phyloP scores from a whole-genome alignment of 2,797 vertebrate species.

The Silurus aristotelis region DNA sequence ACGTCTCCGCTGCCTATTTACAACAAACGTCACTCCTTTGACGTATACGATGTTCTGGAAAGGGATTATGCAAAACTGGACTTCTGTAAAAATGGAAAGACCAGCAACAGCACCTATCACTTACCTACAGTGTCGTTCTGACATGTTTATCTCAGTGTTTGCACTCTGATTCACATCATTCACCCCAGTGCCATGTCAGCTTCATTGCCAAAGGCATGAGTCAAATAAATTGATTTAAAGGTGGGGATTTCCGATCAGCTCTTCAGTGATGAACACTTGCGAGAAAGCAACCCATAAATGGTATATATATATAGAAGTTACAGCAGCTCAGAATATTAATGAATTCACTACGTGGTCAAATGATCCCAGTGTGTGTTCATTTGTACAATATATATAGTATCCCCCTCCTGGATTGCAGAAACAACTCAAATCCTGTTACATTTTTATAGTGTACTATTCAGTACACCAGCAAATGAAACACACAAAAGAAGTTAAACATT shows the following conservation, averaged over 20 bases:
- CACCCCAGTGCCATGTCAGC: background rate
- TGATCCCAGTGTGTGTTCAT: background rate
- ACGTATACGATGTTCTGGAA: background rate
- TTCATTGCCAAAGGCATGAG: slow-evolving; percentile 12
- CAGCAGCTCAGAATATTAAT: background rate
- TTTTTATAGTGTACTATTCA: background rate
- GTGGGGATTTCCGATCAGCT: slow-evolving; percentile 22
- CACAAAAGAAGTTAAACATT: background rate
- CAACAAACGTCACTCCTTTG: background rate
- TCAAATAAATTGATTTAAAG: background rate
- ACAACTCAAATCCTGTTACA: background rate
- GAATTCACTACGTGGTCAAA: background rate
- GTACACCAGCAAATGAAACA: background rate
- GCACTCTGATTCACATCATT: slow-evolving; percentile 3
- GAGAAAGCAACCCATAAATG: background rate
- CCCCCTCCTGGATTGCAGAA: background rate
- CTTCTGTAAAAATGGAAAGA: background rate
- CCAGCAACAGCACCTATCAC: background rate
- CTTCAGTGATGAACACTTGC: background rate
- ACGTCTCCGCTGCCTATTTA: background rate
- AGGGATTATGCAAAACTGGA: background rate
- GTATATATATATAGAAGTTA: background rate
- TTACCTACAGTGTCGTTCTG: background rate
- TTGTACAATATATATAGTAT: background rate
- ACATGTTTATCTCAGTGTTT: slow-evolving; percentile 4